A percentile compares a stretch with the other conserved stretches of the same genome.
Conservation (phyloP, 37 sponge, comb jelly and placozoan genomes). For the Ephydatia muelleri region DNA sequence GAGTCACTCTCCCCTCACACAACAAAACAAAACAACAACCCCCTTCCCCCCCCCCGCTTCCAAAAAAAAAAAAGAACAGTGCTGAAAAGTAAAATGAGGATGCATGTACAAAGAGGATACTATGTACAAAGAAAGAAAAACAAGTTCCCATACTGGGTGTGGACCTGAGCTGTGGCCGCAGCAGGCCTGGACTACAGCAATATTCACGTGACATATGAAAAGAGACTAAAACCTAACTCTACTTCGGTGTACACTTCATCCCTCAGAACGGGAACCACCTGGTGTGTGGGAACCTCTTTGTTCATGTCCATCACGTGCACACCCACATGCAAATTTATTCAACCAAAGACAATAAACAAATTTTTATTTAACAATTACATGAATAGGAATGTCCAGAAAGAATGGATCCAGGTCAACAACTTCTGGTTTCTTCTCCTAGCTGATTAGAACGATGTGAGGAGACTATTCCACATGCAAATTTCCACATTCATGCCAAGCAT, state of each 20-base stretch:
- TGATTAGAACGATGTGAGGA: neutral
- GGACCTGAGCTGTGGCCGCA: slow-evolving; percentile 78
- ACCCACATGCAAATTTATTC: too few relatives aligned
- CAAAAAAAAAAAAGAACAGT: neutral
- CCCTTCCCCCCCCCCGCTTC: too few relatives aligned
- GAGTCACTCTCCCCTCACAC: too few relatives aligned
- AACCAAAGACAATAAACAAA: neutral
- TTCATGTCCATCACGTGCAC: too few relatives aligned
- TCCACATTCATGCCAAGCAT: too few relatives aligned
- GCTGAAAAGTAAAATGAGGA: neutral
- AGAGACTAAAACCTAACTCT: slow-evolving; percentile 20
- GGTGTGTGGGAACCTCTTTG: neutral
- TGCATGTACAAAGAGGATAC: neutral
- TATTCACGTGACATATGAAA: neutral
- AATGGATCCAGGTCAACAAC: slow-evolving; percentile 1
- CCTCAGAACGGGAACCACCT: slow-evolving; percentile 24
- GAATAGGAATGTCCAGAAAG: slow-evolving; percentile 24
- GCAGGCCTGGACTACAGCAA: slow-evolving; percentile 25
- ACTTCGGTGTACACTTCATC: slow-evolving; percentile 49
- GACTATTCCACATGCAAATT: too few relatives aligned
- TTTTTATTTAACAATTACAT: slow-evolving; percentile 4
- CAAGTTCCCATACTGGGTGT: slow-evolving; percentile 44
- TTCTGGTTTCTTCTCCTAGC: neutral
- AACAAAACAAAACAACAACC: too few relatives aligned
- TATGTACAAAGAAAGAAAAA: neutral